phyloP scores from a whole-genome alignment of 2,797 vertebrate species.

The Pseudochirops cupreus region DNA sequence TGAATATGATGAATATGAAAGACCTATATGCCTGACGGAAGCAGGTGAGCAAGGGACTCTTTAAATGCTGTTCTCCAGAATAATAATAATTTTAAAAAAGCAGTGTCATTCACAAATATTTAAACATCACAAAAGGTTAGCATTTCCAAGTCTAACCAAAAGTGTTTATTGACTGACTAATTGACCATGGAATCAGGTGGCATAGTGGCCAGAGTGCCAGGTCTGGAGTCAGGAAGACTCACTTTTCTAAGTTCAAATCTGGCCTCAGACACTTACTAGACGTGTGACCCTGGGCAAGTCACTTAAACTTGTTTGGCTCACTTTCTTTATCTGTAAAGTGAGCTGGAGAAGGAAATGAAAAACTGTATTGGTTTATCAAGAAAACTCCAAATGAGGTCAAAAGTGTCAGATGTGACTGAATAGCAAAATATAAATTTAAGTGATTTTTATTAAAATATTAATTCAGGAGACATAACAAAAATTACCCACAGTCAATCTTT shows the following conservation, averaged over 20 bases:
- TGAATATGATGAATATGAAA: neutral
- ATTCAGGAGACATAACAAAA: neutral
- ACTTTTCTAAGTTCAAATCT: neutral
- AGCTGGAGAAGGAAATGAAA: neutral
- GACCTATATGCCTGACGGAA: neutral
- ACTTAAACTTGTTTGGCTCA: neutral
- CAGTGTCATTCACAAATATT: neutral
- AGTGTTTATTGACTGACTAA: neutral
- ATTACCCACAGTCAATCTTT: neutral
- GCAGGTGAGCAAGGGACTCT: neutral
- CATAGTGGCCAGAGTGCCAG: neutral
- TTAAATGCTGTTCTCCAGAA: constrained; percentile 5
- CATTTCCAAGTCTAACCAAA: neutral
- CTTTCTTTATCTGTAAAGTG: neutral
- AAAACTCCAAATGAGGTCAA: neutral
- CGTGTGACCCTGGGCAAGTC: neutral
- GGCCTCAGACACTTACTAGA: neutral
- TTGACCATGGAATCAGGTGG: neutral
- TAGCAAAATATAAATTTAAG: neutral
- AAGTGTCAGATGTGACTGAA: neutral
- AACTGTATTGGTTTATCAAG: neutral
- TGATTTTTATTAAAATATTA: neutral
- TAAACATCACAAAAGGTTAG: neutral
- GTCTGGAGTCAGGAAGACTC: neutral
- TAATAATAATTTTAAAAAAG: neutral